phyloP scores from a whole-genome alignment of 2,113 vertebrate genomes.

The Microtus oregoni region DNA sequence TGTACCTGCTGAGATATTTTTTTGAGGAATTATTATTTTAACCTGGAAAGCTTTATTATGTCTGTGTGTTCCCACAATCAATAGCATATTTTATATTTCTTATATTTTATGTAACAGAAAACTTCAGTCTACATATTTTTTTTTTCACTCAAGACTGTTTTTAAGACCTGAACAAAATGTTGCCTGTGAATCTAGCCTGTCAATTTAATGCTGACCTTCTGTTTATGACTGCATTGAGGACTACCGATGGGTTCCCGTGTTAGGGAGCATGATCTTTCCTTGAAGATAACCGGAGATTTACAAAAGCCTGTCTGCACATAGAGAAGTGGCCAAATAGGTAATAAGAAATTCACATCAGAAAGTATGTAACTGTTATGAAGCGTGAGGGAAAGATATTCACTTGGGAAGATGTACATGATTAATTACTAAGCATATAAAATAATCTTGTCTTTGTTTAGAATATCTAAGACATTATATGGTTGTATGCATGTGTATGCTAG shows the following conservation, averaged over 20 bases:
- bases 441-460: background rate
- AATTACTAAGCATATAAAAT: slow-evolving; percentile 1
- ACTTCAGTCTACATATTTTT: background rate
- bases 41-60: background rate
- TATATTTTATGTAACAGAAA: background rate
- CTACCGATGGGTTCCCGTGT: background rate
- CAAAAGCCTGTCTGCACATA: background rate
- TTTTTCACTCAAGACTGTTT: background rate
- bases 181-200: background rate
- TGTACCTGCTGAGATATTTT: background rate
- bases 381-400: background rate
- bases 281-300: background rate
- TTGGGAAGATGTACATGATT: background rate
- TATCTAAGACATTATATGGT: background rate
- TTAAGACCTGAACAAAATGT: background rate
- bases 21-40: background rate
- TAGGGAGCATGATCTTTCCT: background rate
- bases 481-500: background rate
- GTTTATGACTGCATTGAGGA: background rate
- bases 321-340: background rate
- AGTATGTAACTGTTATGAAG: background rate
- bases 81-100: background rate
- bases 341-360: background rate
- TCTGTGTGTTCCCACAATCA: background rate
- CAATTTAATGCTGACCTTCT: background rate